A percentile compares a stretch with the other conserved stretches of the same genome.
phyloP scores from a whole-genome alignment of 2,113 vertebrate species.

The Datnioides undecimradiatus region DNA sequence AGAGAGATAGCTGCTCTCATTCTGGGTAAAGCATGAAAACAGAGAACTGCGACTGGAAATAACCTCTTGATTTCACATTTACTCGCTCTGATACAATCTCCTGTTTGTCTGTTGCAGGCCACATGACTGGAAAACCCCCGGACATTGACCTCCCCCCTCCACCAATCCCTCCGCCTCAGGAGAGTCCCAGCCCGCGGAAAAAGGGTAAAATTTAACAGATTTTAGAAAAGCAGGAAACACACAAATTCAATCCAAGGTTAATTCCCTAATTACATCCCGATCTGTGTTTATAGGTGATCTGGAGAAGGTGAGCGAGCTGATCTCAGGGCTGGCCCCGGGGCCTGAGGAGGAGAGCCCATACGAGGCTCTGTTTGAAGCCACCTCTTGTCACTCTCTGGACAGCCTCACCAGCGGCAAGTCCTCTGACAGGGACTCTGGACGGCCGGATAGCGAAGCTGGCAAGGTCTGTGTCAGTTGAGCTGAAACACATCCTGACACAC shows the following conservation, averaged over 20 bases:
- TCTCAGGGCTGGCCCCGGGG: conserved; percentile 84
- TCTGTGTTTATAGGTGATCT: conserved; percentile 81
- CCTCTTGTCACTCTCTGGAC: conserved; percentile 95
- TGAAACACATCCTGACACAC: background rate
- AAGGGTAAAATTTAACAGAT: conserved; percentile 71
- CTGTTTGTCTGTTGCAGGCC: conserved; percentile 80
- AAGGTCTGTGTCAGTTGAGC: conserved; percentile 69
- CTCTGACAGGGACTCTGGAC: conserved; percentile 90
- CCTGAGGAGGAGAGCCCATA: conserved; percentile 93
- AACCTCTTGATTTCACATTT: background rate
- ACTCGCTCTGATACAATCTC: conserved; percentile 27
- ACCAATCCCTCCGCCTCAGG: conserved; percentile 77
- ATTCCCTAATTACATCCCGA: background rate
- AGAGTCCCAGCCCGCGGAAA: conserved; percentile 80
- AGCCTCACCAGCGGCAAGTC: conserved; percentile 94
- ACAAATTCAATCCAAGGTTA: too few species aligned
- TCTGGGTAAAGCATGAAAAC: conserved; percentile 83
- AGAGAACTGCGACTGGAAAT: background rate
- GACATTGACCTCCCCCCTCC: conserved; percentile 85
- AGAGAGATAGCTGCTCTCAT: conserved; percentile 93
- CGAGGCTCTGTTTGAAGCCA: conserved; percentile 93
- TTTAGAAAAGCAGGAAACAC: background rate
- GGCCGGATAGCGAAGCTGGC: conserved; percentile 87
- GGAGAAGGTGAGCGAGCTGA: conserved; percentile 89
- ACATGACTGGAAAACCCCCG: conserved; percentile 87